Evolutionary conservation across 1,140 invertebrate genomes (phyloP).

Genomic region (Monomorium pharaonis): DNA sequence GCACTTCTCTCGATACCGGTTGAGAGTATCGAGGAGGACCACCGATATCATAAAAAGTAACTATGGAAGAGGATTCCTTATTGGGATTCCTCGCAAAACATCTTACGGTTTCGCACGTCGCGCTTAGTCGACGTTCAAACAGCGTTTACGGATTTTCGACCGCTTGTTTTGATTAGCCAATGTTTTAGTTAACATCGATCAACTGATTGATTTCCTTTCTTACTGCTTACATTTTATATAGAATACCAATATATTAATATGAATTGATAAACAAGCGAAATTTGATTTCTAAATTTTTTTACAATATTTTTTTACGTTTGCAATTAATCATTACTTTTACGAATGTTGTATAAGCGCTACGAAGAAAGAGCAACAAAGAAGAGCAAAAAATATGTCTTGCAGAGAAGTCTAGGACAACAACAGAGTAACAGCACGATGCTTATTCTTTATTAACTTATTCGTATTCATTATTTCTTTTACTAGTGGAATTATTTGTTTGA

Average conservation of each 20-base stretch:
- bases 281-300: too few species aligned
- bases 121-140: constrained; percentile 47
- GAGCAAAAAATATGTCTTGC: not conserved
- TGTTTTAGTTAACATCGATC: not conserved
- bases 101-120: constrained; percentile 16
- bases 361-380: not conserved
- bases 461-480: not conserved
- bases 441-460: not conserved
- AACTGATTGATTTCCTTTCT: not conserved
- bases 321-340: not conserved
- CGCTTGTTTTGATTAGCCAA: not conserved
- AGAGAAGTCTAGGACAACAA: not conserved
- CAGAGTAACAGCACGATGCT: not conserved
- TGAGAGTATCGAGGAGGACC: constrained; percentile 24
- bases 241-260: too few species aligned
- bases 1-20: constrained; percentile 19
- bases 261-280: too few species aligned
- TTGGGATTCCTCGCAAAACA: constrained; percentile 59
- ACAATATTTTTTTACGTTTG: too few species aligned
- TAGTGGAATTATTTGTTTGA: not conserved
- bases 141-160: not conserved
- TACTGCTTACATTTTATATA: not conserved
- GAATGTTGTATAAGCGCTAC: not conserved
- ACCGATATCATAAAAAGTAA: constrained; percentile 53
- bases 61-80: constrained; percentile 31